Conservation (phyloP, 2,888 invertebrate genomes). For the Tipula helvola region DNA sequence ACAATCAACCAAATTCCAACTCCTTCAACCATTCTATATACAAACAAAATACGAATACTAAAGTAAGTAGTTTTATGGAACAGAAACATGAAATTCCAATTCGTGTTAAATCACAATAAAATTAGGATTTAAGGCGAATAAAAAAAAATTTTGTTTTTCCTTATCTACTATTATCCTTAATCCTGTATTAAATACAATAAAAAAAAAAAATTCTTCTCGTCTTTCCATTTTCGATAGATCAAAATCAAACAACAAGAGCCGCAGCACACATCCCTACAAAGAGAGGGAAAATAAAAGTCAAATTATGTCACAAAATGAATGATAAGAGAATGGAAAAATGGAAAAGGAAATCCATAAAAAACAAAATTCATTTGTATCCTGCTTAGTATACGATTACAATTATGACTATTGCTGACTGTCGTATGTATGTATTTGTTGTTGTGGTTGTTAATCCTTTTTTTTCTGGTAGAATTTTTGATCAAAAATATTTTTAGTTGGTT, state of each 20-base stretch:
- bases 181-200: neutral
- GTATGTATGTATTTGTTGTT: neutral
- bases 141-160: neutral
- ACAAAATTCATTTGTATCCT: neutral
- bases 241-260: neutral
- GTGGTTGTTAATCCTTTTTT: conserved; percentile 4
- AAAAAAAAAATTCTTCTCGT: neutral
- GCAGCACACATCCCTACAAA: neutral
- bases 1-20: neutral
- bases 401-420: neutral
- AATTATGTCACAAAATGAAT: conserved; percentile 4
- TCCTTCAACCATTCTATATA: too few relatives aligned
- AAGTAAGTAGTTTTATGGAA: neutral
- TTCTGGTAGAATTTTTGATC: neutral
- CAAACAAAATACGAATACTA: too few relatives aligned
- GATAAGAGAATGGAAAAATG: neutral
- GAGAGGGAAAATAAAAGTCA: neutral
- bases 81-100: neutral
- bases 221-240: neutral
- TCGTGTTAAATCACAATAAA: conserved; percentile 4
- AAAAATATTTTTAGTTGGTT: neutral
- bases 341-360: neutral
- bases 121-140: neutral
- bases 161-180: neutral
- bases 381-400: neutral